Base-by-base conservation (phyloP, 2,888 invertebrate species). In the Apamea monoglypha region DNA sequence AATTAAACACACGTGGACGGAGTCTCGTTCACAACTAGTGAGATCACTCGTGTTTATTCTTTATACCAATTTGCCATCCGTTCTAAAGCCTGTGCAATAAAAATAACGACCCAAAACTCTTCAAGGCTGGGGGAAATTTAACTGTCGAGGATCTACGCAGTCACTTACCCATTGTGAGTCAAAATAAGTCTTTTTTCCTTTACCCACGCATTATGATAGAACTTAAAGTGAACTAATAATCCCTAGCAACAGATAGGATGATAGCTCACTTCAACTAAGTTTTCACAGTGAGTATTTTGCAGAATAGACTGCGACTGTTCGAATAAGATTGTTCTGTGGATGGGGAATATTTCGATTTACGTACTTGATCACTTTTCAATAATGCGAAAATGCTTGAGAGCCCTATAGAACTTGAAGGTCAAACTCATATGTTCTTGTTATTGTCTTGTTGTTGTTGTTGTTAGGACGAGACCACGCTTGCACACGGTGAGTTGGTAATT, bases 21-120 rank as follows among this genome's bases (percentile, higher is more conserved):
- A 78, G 21, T 36, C 29, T 56, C 18, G 29, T 71, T 2, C 21
- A 70, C n/a, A 18, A 32, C 16, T 16, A 47, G 76, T 78, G 71
- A 79, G 56, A 66, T 66, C 47, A 78, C 18, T 66, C 16, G 29
- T 80, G 29, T 59, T 78, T 78, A 25, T 79, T 21, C 25, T 36
- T 56, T 16, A 47, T 10, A 70, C 36, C 21, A 36, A 79, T 78
- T 32, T n/a, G 47, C 72, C 64, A 79, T 47, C 36, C 4, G 6
- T 29, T 50, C 18, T 25, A 10, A 56, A 47, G 29, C 5, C 8
- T 21, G 16, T 32, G 29, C 36, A 76, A 50, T 68, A 68, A 59
- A 36, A 68, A n/a, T 32, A 47, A 59, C 36, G 3, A 0, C 18
- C 25, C 14, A 47, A 18, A 76, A 3, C 21, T 56, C 7, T 12